Evolutionary conservation across 2,113 vertebrate species (phyloP), one percentile per base, ranked within the genome.

Genomic region (Charina bottae): DNA sequence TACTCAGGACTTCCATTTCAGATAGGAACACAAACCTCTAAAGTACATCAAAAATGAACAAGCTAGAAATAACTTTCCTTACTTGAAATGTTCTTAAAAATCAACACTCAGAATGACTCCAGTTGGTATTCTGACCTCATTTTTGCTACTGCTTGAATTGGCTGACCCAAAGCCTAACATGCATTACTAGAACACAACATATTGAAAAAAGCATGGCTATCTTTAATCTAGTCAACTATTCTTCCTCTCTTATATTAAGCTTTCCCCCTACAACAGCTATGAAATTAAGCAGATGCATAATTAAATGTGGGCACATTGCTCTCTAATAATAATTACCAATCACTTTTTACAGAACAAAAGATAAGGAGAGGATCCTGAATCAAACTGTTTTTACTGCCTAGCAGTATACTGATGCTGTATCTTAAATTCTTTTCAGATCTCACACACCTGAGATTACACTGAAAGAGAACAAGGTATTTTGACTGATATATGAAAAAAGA

Each of bases 391-490:
- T 78, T 42, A 78, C 42, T 78, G 17, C 17, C 8, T 78, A 37
- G 72, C 1, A 21, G 33, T 42, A 21, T 19, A 78, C 17, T 6
- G 1, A 37, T 8, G 17, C 68, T 78, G 33, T 78, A 83, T 54
- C 42, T 1, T 15, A 19, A 4, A 17, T 2, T 17, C 6, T 7
- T 17, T 17, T 1, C 33, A 49, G 46, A 54, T 93, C 89, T 12
- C 23, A 93, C n/a, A 89, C 84, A 62, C 0, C 90, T 93, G 1
- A 83, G 90, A 1, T 28, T 84, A 11, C 58, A 83, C 28, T 42
- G 78, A 92, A 68, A 1, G 84, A 93, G 85, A 94, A 64, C 62
- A 94, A 89, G 94, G 68, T 64, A 49, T 23, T 23, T 59, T 53
- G 42, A 42, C 91, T 11, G 49, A 1, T 92, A 90, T 68, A 72